Percentiles rank a stretch among this genome's conserved stretches.
Evolutionary conservation across 2,113 vertebrate genomes (phyloP).

Genomic region (Nanorana parkeri): DNA sequence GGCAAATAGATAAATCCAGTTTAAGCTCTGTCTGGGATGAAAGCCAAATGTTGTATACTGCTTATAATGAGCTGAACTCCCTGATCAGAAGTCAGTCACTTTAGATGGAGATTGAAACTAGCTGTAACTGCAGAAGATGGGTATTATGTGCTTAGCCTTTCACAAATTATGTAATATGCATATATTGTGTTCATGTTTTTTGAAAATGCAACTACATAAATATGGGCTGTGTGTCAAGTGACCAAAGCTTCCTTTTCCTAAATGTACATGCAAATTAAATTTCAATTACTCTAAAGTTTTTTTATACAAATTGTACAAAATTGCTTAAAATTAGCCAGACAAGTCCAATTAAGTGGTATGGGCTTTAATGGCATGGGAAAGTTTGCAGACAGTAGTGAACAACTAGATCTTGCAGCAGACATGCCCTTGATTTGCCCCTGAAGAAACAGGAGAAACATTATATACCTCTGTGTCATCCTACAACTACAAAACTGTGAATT

Average conservation of each 20-base stretch:
- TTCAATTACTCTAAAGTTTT: too few species aligned
- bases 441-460: too few species aligned
- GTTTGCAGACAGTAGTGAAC: too few species aligned
- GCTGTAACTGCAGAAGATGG: conserved; percentile 1
- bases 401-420: too few species aligned
- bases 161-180: conserved; percentile 15
- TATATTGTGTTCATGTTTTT: neutral
- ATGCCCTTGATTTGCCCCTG: too few species aligned
- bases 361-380: too few species aligned
- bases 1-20: conserved; percentile 64
- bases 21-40: conserved; percentile 63
- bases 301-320: too few species aligned
- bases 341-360: too few species aligned
- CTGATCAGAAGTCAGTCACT: conserved; percentile 61
- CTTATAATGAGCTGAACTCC: conserved; percentile 60
- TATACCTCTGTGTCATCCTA: too few species aligned
- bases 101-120: conserved; percentile 59
- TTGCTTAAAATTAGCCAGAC: too few species aligned
- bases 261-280: too few species aligned
- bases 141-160: neutral
- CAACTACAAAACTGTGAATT: too few species aligned
- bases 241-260: neutral
- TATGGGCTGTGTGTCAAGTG: neutral
- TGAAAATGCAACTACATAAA: neutral
- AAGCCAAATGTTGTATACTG: conserved; percentile 63